Percentiles rank a stretch among this genome's conserved stretches.
These are phyloP conservation scores for Agrotis exclamationis DNA, from an alignment of 2,888 invertebrate species.

Conservation along the genomic window DNA sequence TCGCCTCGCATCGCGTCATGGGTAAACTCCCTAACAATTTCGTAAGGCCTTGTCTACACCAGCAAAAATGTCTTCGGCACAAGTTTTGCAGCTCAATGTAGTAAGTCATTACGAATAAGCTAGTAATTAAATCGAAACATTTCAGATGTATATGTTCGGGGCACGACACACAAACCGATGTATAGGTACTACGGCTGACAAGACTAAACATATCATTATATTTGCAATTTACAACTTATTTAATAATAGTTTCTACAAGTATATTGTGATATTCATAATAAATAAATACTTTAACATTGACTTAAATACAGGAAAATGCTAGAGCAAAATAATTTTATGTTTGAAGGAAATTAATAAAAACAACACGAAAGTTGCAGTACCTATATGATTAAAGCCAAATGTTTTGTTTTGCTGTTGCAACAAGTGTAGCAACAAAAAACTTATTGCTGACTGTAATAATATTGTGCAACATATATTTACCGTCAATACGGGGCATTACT, in stretches of 20 bases:
- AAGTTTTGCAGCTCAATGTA: neutral
- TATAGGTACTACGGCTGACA: neutral
- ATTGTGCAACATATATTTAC: neutral
- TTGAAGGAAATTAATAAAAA: no score
- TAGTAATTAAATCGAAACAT: neutral
- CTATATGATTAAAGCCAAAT: neutral
- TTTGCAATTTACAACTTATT: constrained; percentile 17
- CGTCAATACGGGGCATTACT: neutral
- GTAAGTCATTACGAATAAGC: neutral
- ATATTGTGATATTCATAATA: neutral
- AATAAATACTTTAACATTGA: constrained; percentile 13
- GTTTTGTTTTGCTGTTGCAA: neutral
- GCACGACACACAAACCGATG: neutral
- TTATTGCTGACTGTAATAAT: neutral
- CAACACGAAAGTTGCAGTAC: neutral
- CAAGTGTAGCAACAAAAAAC: neutral
- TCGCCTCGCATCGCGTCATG: no score
- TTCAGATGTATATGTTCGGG: neutral
- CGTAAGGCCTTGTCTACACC: constrained; percentile 5
- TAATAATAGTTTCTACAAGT: neutral
- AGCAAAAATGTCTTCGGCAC: neutral
- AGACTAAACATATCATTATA: neutral
- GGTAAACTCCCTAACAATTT: no score
- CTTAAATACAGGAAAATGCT: neutral
- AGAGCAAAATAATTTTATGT: neutral